Conservation (phyloP, 2,113 vertebrate species). For the Dolichotis patagonum region DNA sequence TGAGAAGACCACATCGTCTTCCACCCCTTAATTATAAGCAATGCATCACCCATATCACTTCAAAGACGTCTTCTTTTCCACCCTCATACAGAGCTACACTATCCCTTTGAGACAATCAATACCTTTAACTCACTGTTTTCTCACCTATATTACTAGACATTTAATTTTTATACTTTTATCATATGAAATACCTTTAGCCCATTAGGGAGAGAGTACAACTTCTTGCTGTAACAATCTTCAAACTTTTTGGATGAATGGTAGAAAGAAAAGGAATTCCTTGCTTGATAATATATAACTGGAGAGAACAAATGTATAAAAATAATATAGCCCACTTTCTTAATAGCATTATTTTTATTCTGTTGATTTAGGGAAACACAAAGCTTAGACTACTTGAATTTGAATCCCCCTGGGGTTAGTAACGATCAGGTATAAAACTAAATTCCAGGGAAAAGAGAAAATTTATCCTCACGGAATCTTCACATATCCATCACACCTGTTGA, state of each 20-base stretch:
- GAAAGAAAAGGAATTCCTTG: neutral
- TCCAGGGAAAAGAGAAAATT: neutral
- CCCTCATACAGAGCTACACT: neutral
- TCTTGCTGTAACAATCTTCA: neutral
- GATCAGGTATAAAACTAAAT: neutral
- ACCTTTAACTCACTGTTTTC: neutral
- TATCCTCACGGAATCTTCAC: neutral
- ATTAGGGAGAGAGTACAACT: neutral
- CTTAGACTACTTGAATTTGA: neutral
- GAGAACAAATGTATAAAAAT: neutral
- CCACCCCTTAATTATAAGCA: neutral
- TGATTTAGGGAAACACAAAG: neutral
- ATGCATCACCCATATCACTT: neutral
- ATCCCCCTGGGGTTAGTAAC: neutral
- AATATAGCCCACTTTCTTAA: neutral
- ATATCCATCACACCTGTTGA: neutral
- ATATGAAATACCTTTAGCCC: neutral
- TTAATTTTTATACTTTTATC: neutral
- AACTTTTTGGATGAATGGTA: neutral
- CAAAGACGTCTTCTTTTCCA: neutral
- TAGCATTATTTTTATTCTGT: neutral
- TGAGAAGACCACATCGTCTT: no score
- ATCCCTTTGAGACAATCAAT: neutral
- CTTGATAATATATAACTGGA: neutral
- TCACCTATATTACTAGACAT: neutral